phyloP scores from a whole-genome alignment of 2,888 invertebrate species.

The Odontocerum albicorne region DNA sequence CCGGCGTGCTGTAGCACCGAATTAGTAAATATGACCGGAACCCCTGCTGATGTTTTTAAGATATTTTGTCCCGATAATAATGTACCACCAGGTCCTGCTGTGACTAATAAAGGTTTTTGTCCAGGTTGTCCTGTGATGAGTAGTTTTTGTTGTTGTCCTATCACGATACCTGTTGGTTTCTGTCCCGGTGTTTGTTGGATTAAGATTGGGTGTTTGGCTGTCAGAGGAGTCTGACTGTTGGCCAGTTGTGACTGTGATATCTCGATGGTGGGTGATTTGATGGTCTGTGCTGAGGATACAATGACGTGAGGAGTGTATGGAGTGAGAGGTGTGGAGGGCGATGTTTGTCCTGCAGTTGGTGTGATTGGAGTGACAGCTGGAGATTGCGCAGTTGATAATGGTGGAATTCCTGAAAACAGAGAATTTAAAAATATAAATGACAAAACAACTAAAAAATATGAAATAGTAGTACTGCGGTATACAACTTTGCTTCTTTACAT shows the following conservation, averaged over 20 bases:
- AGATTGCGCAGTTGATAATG: slow-evolving; percentile 25
- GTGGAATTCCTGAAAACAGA: slow-evolving; percentile 32
- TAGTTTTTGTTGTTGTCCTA: slow-evolving; percentile 48
- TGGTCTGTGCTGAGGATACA: slow-evolving; percentile 36
- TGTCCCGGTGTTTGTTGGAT: slow-evolving; percentile 31
- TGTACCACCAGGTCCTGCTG: slow-evolving; percentile 41
- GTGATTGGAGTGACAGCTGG: slow-evolving; percentile 35
- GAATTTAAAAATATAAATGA: too few relatives aligned
- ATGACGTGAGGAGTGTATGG: slow-evolving; percentile 35
- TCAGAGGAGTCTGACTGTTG: slow-evolving; percentile 3
- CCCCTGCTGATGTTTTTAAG: slow-evolving; percentile 40
- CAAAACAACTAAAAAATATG: too few relatives aligned
- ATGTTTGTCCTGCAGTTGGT: slow-evolving; percentile 34
- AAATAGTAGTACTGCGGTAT: too few relatives aligned
- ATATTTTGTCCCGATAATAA: slow-evolving; percentile 44
- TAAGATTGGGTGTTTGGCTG: slow-evolving; percentile 27
- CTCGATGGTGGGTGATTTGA: slow-evolving; percentile 26
- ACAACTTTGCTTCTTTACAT: too few relatives aligned
- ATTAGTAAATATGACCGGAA: slow-evolving; percentile 43
- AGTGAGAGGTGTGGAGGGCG: slow-evolving; percentile 37
- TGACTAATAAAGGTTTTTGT: slow-evolving; percentile 48
- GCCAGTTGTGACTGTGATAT: slow-evolving; percentile 30
- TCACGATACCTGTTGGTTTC: slow-evolving; percentile 42
- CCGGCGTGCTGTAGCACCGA: slow-evolving; percentile 30
- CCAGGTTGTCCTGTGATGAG: slow-evolving; percentile 49